Evolutionary conservation across 1,140 invertebrate species (phyloP), one percentile per base, ranked within the genome.

Genomic region (Trichogramma pretiosum): DNA sequence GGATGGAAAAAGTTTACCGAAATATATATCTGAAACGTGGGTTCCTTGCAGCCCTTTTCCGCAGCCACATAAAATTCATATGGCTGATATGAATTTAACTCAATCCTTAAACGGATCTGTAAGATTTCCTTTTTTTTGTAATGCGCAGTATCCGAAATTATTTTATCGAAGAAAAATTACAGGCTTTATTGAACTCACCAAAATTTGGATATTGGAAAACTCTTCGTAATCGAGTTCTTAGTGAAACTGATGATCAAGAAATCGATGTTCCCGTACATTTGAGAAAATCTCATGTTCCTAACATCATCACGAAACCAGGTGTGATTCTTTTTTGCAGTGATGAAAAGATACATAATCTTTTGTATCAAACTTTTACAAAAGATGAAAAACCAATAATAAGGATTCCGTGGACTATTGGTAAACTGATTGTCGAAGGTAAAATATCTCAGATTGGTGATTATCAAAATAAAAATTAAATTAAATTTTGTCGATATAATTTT

Each of bases 201-300:
- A 21, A 45, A 18, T 52, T 49, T 37, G 56, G 58, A 16, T 30
- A 57, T 14, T 68, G 61, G 63, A 30, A n/a, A 22, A 34, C 50
- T 9, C 30, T 63, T 9, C 50, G 45, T 5, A 21, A 23, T 32
- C 52, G 46, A 34, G 26, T 68, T 40, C 51, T 68, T 26, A 65
- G 60, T 24, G 64, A 62, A 59, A 60, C 60, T 3, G 58, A 50
- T 37, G 3, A 23, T 1, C 64, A 68, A 50, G 36, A 47, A 28
- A 65, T 68, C 36, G 8, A 5, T 10, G 48, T 52, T 24, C 14
- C 21, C 17, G 37, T 41, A 0, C 34, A 34, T n/a, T 52, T 68
- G 10, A 52, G 47, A 21, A 35, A 37, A 16, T 18, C 61, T 10
- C 17, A 47, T 32, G 43, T 45, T 3, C 32, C 49, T n/a, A 52